A percentile compares a stretch with the other conserved stretches of the same genome.
phyloP scores from a whole-genome alignment of 2,797 vertebrate genomes.

The Neomorphus geoffroyi region DNA sequence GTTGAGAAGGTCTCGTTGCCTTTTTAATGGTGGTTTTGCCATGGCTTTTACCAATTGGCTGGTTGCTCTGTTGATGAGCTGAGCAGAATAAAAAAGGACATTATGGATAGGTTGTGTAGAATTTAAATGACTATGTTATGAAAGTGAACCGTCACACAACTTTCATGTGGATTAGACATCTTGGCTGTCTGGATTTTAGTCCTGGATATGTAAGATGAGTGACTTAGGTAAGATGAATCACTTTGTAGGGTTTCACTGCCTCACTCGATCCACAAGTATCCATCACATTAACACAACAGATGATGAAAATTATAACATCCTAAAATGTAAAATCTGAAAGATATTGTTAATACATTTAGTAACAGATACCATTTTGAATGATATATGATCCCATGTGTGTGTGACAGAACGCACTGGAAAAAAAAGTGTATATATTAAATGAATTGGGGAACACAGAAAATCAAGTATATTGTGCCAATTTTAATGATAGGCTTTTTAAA shows the following conservation, averaged over 20 bases:
- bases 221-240: not conserved
- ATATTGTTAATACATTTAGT: not conserved
- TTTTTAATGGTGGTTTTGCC: not conserved
- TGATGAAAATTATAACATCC: not conserved
- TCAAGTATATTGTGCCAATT: not conserved
- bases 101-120: not conserved
- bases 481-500: not conserved
- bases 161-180: not conserved
- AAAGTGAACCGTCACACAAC: not conserved
- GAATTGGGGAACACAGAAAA: not conserved
- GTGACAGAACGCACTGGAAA: not conserved
- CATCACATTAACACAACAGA: not conserved
- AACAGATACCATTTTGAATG: not conserved
- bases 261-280: not conserved
- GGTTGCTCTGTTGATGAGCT: not conserved
- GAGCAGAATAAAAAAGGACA: not conserved
- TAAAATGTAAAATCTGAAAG: not conserved
- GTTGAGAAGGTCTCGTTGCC: not conserved
- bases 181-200: not conserved
- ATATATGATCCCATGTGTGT: fast-evolving
- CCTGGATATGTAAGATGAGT: not conserved
- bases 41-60: not conserved
- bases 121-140: not conserved
- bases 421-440: not conserved
- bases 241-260: not conserved